Conservation (phyloP, 2,888 invertebrate genomes). For the Chrysina gloriosa region DNA sequence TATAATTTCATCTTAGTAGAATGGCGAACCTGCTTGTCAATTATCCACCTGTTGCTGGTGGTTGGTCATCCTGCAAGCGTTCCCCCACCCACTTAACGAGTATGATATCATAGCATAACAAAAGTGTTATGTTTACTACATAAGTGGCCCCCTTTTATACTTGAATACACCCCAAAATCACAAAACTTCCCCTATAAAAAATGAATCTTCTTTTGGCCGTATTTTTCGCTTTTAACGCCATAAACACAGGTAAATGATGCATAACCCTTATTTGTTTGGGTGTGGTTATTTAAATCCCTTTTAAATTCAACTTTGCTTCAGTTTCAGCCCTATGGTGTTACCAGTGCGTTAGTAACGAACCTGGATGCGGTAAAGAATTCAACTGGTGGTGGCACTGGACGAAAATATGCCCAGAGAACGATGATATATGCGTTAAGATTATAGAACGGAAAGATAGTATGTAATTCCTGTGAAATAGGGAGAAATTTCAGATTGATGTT, state of each 20-base stretch:
- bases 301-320: conserved; percentile 52
- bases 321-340: conserved; percentile 85
- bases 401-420: conserved; percentile 82
- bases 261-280: conserved; percentile 1
- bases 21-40: no score
- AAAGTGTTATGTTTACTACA: no score
- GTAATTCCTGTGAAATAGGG: conserved; percentile 42
- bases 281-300: conserved; percentile 23
- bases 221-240: not conserved
- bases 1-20: no score
- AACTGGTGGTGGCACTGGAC: conserved; percentile 85
- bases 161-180: no score
- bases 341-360: conserved; percentile 88
- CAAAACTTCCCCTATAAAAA: not conserved
- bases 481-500: not conserved
- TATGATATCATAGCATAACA: no score
- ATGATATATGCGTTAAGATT: conserved; percentile 91
- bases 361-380: conserved; percentile 86
- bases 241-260: conserved; percentile 12
- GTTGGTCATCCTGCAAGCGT: no score
- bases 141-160: no score
- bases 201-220: conserved; percentile 1
- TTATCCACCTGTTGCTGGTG: no score
- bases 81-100: no score
- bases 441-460: conserved; percentile 87